phyloP scores from a whole-genome alignment of 2,888 invertebrate species.

The Apoda limacodes region DNA sequence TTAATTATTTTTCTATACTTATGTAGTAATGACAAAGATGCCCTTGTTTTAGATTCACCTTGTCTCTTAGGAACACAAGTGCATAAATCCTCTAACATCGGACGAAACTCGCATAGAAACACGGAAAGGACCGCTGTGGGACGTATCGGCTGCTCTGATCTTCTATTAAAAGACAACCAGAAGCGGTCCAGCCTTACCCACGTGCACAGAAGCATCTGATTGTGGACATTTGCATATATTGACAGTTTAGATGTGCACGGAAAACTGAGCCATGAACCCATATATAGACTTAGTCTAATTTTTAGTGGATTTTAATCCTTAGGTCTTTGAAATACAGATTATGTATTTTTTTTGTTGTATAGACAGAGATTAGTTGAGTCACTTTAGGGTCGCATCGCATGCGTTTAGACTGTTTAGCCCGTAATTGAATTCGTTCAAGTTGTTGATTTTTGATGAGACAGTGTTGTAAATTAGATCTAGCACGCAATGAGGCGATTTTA shows the following conservation, averaged over 20 bases:
- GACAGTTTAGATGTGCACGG: slow-evolving; percentile 52
- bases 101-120: slow-evolving; percentile 29
- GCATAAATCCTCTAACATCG: slow-evolving; percentile 32
- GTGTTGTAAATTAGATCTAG: slow-evolving; percentile 58
- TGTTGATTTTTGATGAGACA: slow-evolving; percentile 49
- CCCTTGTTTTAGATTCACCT: too few relatives aligned
- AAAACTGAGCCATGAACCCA: too few relatives aligned
- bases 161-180: slow-evolving; percentile 47
- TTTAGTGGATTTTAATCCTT: too few relatives aligned
- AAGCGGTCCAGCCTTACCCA: slow-evolving; percentile 45
- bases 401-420: too few relatives aligned
- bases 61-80: too few relatives aligned
- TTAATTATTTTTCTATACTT: too few relatives aligned
- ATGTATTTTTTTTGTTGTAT: too few relatives aligned
- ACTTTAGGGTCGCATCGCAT: slow-evolving; percentile 32
- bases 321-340: too few relatives aligned
- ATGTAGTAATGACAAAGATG: too few relatives aligned
- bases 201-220: slow-evolving; percentile 50
- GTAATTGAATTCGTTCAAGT: slow-evolving; percentile 61
- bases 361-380: too few relatives aligned
- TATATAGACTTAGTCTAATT: too few relatives aligned
- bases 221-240: slow-evolving; percentile 56
- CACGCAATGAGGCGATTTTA: slow-evolving; percentile 51
- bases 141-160: slow-evolving; percentile 50
- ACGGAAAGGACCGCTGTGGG: slow-evolving; percentile 48